Percentiles rank a stretch among this genome's conserved stretches.
Evolutionary conservation across 2,888 invertebrate species (phyloP).

Genomic region (Nephrotoma flavescens): DNA sequence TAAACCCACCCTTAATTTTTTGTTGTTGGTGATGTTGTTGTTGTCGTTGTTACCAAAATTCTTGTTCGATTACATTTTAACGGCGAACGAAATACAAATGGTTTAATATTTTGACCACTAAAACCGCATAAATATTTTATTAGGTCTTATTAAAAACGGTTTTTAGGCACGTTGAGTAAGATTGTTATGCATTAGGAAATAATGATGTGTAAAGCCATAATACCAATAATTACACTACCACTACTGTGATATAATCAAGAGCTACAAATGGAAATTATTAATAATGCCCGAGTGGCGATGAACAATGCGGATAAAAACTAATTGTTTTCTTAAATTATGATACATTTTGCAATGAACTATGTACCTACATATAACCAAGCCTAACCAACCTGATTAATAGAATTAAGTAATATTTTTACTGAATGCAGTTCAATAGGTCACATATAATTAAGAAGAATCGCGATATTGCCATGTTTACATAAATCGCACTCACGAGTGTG

Average conservation of each 20-base stretch:
- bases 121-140: no score
- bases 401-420: neutral
- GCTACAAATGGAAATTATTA: no score
- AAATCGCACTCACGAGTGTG: neutral
- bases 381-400: neutral
- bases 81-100: neutral
- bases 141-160: no score
- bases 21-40: neutral
- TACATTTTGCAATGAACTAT: neutral
- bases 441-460: neutral
- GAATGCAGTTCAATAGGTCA: neutral
- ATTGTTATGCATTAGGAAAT: no score
- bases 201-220: no score
- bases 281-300: no score
- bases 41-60: neutral
- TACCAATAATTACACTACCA: no score
- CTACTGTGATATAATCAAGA: no score
- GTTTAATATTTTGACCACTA: no score
- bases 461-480: neutral
- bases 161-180: no score
- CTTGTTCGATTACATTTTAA: neutral
- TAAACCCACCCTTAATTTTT: neutral
- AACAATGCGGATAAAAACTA: no score
- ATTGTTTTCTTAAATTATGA: neutral
- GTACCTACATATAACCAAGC: no score